Evolutionary conservation across 2,888 invertebrate species (phyloP), one percentile per base, ranked within the genome.

Genomic region (Bembecia ichneumoniformis): DNA sequence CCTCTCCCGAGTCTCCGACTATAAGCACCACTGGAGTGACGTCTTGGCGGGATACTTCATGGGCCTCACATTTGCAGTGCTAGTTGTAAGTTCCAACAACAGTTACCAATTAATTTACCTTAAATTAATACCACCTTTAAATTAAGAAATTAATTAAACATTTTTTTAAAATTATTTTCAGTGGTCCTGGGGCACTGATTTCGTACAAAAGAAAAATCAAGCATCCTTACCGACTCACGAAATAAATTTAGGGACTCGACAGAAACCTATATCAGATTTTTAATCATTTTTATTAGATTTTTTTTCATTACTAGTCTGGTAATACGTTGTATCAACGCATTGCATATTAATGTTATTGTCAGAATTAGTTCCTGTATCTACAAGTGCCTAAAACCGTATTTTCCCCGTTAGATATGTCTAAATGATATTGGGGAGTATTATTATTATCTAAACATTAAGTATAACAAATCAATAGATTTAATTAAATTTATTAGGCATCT

Each of bases 11-110:
- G 91, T 99, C 20, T 95, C 96, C 0, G 96, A 99, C 88, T 96
- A 96, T 89, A 98, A 97, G 73, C 98, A 99, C 74, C 98, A 99
- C 72, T 98, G 97, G 96, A 96, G 96, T 66, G 99, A 99, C 78
- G 98, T 98, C 3, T 86, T 98, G 35, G 92, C 91, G 50, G 99
- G 99, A 0, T 89, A 92, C 57, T 61, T 84, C 11, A 82, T 94
- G 48, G 95, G 95, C 4, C 67, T 89, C 0, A 60, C 88, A 5
- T 75, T 89, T n/a, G 94, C 95, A 52, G 68, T 92, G 10, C 68
- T 94, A 36, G 88, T 91, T 81, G 94, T 94, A 76, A 90, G 91
- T 36, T 13, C 11, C 11, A 3, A 40, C 40, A 28, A 28, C 1
- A 28, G 9, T 28, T 28, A 28, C 5, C 9, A 28, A 28, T 7